These are phyloP conservation scores for Otolemur garnettii DNA, from an alignment of 2,113 vertebrate species.

Conservation along the genomic window DNA sequence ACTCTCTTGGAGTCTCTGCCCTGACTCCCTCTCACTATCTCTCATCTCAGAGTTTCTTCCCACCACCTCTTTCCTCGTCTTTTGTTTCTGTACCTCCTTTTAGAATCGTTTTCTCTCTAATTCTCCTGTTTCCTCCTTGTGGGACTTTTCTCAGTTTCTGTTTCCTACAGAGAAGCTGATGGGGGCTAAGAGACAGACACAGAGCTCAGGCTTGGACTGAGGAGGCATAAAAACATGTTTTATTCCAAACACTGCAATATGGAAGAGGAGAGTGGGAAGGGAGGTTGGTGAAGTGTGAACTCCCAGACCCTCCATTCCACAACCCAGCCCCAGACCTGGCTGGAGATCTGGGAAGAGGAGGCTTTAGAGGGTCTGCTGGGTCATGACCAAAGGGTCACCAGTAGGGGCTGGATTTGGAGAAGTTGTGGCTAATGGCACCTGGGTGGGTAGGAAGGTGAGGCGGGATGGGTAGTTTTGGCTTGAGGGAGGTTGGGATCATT, in stretches of 20 bases:
- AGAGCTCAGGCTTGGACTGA: conserved; percentile 67
- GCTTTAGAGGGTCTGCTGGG: conserved; percentile 39
- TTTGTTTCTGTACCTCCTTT: background rate
- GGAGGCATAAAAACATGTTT: conserved; percentile 84
- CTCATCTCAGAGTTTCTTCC: background rate
- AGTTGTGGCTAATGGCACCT: conserved; percentile 37
- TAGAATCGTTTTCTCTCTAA: background rate
- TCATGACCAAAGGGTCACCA: conserved; percentile 36
- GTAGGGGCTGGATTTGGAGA: conserved; percentile 49
- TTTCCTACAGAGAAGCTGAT: conserved; percentile 46
- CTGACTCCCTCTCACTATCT: background rate
- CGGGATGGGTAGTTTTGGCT: background rate
- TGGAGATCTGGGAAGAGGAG: conserved; percentile 73
- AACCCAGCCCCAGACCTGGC: conserved; percentile 76
- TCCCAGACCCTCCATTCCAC: conserved; percentile 63
- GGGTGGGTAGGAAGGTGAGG: background rate
- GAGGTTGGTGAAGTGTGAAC: conserved; percentile 40
- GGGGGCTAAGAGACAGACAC: conserved; percentile 38
- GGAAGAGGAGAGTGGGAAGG: conserved; percentile 29
- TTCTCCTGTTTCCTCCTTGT: background rate
- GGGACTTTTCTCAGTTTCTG: background rate
- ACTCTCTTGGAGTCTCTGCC: background rate
- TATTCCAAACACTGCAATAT: conserved; percentile 84
- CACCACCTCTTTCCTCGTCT: background rate
- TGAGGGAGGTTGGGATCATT: background rate